These are phyloP conservation scores for Heterocephalus glaber DNA, from an alignment of 2,113 vertebrate genomes.

Conservation along the genomic window DNA sequence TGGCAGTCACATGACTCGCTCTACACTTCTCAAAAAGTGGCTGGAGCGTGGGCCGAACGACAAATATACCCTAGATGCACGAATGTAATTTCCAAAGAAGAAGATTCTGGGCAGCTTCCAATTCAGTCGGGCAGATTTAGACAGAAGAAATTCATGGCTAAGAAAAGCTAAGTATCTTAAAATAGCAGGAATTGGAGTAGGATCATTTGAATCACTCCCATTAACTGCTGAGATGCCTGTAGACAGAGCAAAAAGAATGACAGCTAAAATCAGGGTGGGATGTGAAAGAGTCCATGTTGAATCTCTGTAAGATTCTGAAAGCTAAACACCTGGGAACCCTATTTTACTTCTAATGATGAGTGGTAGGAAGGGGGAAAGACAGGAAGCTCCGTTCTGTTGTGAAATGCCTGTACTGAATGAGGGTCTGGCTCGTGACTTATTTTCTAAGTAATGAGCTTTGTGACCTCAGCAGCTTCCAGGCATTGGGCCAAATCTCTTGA, in stretches of 20 bases:
- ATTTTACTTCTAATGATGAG: not conserved
- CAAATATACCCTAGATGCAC: constrained; percentile 79
- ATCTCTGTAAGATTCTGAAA: not conserved
- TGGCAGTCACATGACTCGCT: constrained; percentile 78
- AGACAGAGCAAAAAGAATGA: constrained; percentile 48
- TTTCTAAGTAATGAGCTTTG: constrained; percentile 64
- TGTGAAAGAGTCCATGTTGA: not conserved
- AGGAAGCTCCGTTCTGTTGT: not conserved
- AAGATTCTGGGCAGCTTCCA: constrained; percentile 82
- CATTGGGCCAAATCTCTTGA: constrained; percentile 60
- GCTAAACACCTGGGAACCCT: constrained; percentile 7
- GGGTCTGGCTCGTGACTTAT: not conserved
- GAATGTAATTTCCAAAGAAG: constrained; percentile 81
- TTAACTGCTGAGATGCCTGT: constrained; percentile 75
- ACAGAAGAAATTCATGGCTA: constrained; percentile 80
- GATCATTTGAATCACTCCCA: constrained; percentile 74
- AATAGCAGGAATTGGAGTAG: constrained; percentile 80
- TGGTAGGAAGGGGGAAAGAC: not conserved
- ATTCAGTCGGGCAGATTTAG: constrained; percentile 80
- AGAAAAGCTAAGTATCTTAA: constrained; percentile 80
- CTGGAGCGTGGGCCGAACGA: constrained; percentile 77
- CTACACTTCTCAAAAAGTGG: constrained; percentile 80
- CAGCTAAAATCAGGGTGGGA: not conserved
- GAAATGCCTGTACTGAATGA: not conserved
- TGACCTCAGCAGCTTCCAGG: constrained; percentile 70